A percentile compares a stretch with the other conserved stretches of the same genome.
Conservation (phyloP, 2,113 vertebrate species). For the Pollimyrus isidori region DNA sequence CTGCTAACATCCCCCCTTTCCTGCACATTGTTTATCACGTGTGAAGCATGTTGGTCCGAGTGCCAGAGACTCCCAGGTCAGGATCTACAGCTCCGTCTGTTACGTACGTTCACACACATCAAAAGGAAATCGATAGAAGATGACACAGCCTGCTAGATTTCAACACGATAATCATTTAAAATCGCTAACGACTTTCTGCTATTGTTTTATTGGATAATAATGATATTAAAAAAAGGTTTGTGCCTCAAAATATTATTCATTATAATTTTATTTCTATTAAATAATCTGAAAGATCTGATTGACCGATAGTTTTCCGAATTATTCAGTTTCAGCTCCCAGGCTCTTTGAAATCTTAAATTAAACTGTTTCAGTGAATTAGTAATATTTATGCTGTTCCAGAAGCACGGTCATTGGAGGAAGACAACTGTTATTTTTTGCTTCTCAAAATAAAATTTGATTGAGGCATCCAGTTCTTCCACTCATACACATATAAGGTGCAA, state of each 20-base stretch:
- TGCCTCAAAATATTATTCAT: neutral
- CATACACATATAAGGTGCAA: neutral
- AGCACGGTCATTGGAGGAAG: neutral
- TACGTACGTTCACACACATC: neutral
- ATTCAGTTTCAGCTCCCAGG: neutral
- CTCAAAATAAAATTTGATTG: neutral
- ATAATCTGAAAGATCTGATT: neutral
- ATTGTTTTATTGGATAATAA: neutral
- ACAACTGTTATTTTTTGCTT: neutral
- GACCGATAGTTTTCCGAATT: neutral
- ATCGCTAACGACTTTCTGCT: neutral
- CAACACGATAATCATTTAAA: neutral
- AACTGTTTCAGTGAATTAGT: neutral
- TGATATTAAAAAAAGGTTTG: neutral
- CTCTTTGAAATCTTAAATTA: neutral
- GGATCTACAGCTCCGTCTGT: neutral
- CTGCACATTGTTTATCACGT: neutral
- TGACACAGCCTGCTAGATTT: neutral
- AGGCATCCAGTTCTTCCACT: neutral
- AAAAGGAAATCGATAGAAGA: neutral
- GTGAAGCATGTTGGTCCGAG: neutral
- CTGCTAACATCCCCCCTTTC: slow-evolving; percentile 18
- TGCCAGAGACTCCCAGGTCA: neutral
- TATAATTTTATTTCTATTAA: neutral
- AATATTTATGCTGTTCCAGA: neutral